Conservation (phyloP, 1,140 invertebrate genomes). For the Forficula auricularia region DNA sequence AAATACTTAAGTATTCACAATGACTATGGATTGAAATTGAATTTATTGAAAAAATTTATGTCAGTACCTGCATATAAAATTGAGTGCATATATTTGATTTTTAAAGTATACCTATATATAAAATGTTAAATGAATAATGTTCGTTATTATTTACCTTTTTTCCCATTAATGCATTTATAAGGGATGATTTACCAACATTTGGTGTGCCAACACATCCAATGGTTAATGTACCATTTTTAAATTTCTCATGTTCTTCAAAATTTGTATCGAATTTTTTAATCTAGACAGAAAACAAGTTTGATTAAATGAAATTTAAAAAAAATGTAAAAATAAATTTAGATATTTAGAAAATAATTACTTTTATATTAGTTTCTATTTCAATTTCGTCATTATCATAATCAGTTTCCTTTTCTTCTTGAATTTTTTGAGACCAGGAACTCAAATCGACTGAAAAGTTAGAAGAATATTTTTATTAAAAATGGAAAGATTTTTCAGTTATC, state of each 20-base stretch:
- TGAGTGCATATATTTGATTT: no score
- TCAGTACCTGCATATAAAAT: no score
- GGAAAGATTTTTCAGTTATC: no score
- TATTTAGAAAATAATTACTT: slow-evolving; percentile 18
- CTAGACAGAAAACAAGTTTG: slow-evolving; percentile 5
- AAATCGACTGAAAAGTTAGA: slow-evolving; percentile 46
- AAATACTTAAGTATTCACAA: no score
- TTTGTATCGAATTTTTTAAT: slow-evolving; percentile 41
- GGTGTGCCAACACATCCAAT: slow-evolving; percentile 86
- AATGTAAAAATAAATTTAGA: no score
- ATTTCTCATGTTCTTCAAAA: slow-evolving; percentile 52
- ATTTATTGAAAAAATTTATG: no score
- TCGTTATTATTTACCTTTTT: slow-evolving; percentile 32
- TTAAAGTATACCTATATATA: no score
- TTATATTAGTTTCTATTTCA: slow-evolving; percentile 34
- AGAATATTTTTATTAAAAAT: no score
- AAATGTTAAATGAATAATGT: no score
- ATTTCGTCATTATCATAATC: slow-evolving; percentile 38
- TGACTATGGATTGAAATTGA: no score
- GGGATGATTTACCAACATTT: slow-evolving; percentile 89
- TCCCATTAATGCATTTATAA: slow-evolving; percentile 90
- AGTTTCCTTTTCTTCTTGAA: slow-evolving; percentile 49
- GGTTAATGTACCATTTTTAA: slow-evolving; percentile 63
- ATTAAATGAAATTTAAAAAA: no score
- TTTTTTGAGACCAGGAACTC: slow-evolving; percentile 65